phyloP scores from a whole-genome alignment of 2,113 vertebrate genomes.

The Halcyon malimbica region DNA sequence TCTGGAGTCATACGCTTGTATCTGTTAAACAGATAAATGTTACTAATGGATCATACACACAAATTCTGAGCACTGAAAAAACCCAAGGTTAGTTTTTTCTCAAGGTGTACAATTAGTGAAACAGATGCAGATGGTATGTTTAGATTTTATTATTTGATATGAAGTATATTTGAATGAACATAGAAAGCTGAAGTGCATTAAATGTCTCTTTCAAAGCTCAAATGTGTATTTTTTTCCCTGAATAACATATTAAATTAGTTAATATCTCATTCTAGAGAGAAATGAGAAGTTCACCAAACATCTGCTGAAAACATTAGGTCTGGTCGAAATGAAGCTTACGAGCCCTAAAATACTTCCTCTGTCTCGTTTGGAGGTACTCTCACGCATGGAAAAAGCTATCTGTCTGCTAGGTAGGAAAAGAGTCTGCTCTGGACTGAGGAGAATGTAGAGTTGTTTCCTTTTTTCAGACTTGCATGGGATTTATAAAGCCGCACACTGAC shows the following conservation, averaged over 20 bases:
- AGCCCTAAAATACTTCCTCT: constrained; percentile 1
- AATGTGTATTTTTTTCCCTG: background rate
- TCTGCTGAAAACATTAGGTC: constrained; percentile 38
- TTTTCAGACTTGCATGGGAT: background rate
- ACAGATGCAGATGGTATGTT: background rate
- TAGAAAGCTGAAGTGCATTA: background rate
- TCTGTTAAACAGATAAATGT: background rate
- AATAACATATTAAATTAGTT: background rate
- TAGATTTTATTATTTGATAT: background rate
- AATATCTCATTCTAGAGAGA: background rate
- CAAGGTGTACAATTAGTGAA: constrained; percentile 2
- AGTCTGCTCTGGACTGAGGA: background rate
- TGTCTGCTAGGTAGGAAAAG: background rate
- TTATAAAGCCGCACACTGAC: background rate
- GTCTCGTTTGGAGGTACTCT: background rate
- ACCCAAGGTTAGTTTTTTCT: background rate
- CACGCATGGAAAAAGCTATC: background rate
- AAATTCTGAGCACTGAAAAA: background rate
- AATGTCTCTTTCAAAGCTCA: background rate
- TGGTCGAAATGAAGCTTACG: background rate
- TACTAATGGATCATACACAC: background rate
- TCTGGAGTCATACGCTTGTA: background rate
- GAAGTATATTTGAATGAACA: background rate
- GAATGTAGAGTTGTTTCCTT: too few species aligned
- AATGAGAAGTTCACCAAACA: background rate